A percentile compares a stretch with the other conserved stretches of the same genome.
These are phyloP conservation scores for Stegastes partitus DNA, from an alignment of 2,113 vertebrate genomes.

Conservation along the genomic window DNA sequence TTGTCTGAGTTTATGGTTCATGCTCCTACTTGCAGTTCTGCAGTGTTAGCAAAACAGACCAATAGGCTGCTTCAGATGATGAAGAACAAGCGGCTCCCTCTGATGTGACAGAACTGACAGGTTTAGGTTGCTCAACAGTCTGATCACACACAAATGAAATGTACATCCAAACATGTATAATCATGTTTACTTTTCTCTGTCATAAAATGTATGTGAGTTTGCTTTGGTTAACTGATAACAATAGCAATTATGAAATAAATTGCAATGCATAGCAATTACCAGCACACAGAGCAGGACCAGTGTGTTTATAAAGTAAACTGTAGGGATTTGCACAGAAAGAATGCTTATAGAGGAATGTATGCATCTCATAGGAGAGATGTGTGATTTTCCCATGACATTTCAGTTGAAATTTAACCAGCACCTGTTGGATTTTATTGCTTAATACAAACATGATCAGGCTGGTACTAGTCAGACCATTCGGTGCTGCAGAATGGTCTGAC, in stretches of 20 bases:
- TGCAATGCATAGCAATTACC: slow-evolving; percentile 34
- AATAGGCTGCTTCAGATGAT: slow-evolving; percentile 4
- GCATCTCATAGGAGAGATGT: background rate
- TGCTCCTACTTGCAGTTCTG: slow-evolving; percentile 8
- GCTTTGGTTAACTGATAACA: slow-evolving; percentile 49
- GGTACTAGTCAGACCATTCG: no score
- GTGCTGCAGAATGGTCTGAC: no score
- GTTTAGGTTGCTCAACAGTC: background rate
- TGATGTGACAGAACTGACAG: slow-evolving; percentile 8
- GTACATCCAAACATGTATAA: slow-evolving; percentile 32
- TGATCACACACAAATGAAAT: slow-evolving; percentile 28
- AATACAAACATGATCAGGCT: no score
- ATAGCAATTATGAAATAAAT: slow-evolving; percentile 50
- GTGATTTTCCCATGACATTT: no score
- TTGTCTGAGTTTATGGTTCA: background rate
- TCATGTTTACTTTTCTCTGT: slow-evolving; percentile 28
- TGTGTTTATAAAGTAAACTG: slow-evolving; percentile 22
- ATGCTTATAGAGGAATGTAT: background rate
- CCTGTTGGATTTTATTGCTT: background rate
- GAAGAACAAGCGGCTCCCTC: background rate
- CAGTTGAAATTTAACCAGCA: background rate
- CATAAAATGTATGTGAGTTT: slow-evolving; percentile 34
- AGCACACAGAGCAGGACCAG: background rate
- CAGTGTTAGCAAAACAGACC: background rate
- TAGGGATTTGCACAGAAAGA: background rate